Base-by-base conservation (phyloP, 2,888 invertebrate genomes). In the Pherbina coryleti region DNA sequence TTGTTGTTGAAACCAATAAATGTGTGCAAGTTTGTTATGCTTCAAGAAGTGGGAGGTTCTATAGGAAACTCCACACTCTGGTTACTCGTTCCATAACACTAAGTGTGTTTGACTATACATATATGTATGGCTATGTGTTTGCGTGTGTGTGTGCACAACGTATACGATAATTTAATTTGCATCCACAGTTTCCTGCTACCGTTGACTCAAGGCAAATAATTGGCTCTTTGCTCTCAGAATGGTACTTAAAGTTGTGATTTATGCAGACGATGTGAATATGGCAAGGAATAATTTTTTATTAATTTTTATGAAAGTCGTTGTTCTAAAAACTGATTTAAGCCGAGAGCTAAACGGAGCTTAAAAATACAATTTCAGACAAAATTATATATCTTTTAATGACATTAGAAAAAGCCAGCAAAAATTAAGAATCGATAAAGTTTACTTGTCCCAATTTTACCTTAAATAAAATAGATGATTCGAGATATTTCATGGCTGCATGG, bases 121-220 rank as follows among this genome's bases (percentile, higher is more conserved):
- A 28, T 60, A 3, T 34, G 5, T 66, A 9, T n/a, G 11, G 4
- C 11, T 37, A 8, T 28, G 64, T 34, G 31, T 19, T 34, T 34
- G 31, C n/a, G n/a, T 66, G 37, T 25, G 69, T 28, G 25, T 9
- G 28, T 37, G 44, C 2, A 14, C 31, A 22, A 25, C 22, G 49
- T 49, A 44, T 51, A 49, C 69, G 11, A 51, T 69, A 69, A 69
- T 51, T 67, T 49, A 67, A 67, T 67, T 67, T 51, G 49, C 51
- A 69, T 69, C 51, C 49, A 49, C 69, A 51, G 5, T 28, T 51
- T 69, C 51, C 49, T 37, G 44, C 67, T 49, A 2, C 7, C 28
- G 49, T 44, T 22, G 9, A 22, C n/a, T 67, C 34, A 19, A 67
- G 14, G 57, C 22, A 28, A 60, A 28, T 60, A 19, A 28, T 60